A percentile compares a stretch with the other conserved stretches of the same genome.
These are phyloP conservation scores for Pangasius larnaudii DNA, from an alignment of 2,797 vertebrate species.

Conservation along the genomic window DNA sequence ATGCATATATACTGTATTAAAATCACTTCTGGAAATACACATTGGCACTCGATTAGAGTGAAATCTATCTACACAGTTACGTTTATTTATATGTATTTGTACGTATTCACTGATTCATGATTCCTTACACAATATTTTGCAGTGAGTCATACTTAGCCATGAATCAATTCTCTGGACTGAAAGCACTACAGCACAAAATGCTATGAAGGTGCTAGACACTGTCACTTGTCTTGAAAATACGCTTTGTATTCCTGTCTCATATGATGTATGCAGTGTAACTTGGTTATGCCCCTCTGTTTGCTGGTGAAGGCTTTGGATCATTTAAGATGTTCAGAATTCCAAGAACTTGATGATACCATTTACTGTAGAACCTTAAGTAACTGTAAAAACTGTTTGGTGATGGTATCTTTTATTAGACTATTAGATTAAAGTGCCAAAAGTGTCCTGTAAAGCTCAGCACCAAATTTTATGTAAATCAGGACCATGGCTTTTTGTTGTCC, in stretches of 20 bases:
- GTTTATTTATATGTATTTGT: conserved; percentile 63
- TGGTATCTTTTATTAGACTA: conserved; percentile 12
- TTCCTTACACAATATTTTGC: neutral
- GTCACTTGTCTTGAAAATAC: conserved; percentile 21
- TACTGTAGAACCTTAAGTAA: conserved; percentile 12
- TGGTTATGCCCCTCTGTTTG: neutral
- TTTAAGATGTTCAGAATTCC: conserved; percentile 4
- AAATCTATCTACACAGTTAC: conserved; percentile 69
- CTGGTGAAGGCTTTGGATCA: conserved; percentile 25
- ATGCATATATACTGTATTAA: conserved; percentile 44
- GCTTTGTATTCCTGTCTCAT: neutral
- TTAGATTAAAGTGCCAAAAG: conserved; percentile 37
- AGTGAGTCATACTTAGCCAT: neutral
- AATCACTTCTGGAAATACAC: conserved; percentile 62
- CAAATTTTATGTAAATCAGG: conserved; percentile 48
- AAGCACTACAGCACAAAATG: neutral
- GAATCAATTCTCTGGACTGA: neutral
- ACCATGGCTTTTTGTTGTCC: conserved; percentile 33
- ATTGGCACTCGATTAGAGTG: conserved; percentile 66
- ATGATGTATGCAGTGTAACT: neutral
- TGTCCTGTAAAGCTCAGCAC: conserved; percentile 56
- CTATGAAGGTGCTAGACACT: conserved; percentile 36
- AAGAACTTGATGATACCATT: neutral
- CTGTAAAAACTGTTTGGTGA: conserved; percentile 22
- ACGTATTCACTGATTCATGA: conserved; percentile 34